phyloP scores from a whole-genome alignment of 2,113 vertebrate genomes.

The Solea senegalensis region DNA sequence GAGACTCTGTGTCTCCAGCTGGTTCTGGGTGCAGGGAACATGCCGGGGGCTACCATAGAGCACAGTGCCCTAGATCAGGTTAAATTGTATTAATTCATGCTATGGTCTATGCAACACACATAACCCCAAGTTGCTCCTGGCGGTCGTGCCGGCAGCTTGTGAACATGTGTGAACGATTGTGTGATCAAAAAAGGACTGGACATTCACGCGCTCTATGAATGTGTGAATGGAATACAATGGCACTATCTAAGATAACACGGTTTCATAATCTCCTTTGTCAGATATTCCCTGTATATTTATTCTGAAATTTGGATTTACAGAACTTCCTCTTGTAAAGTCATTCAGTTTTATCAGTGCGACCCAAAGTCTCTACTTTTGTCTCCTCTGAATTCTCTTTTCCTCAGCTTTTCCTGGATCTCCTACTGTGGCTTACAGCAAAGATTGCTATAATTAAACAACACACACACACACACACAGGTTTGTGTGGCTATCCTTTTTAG shows the following conservation, averaged over 20 bases:
- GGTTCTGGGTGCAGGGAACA: no score
- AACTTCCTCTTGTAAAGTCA: background rate
- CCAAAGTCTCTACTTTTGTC: slow-evolving; percentile 1
- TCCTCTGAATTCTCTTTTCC: slow-evolving; percentile 13
- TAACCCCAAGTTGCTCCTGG: no score
- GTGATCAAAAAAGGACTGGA: no score
- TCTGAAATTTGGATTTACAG: slow-evolving; percentile 7
- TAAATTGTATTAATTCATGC: slow-evolving; percentile 7
- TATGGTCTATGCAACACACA: slow-evolving; percentile 3
- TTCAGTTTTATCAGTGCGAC: background rate
- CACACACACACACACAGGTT: slow-evolving; percentile 24
- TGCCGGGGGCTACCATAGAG: no score
- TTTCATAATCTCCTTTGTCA: background rate
- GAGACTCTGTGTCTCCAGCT: no score
- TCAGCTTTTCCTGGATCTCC: slow-evolving; percentile 45
- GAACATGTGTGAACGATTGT: no score
- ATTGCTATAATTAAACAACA: slow-evolving; percentile 73
- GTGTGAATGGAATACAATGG: no score
- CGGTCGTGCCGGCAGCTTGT: no score
- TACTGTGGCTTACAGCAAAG: slow-evolving; percentile 65
- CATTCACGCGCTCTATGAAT: no score
- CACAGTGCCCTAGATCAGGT: slow-evolving; percentile 2
- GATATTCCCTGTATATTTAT: background rate
- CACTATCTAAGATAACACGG: background rate
- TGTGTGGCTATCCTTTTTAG: no score